Base-by-base conservation (phyloP, 2,888 invertebrate genomes). In the Isoperla grammatica region DNA sequence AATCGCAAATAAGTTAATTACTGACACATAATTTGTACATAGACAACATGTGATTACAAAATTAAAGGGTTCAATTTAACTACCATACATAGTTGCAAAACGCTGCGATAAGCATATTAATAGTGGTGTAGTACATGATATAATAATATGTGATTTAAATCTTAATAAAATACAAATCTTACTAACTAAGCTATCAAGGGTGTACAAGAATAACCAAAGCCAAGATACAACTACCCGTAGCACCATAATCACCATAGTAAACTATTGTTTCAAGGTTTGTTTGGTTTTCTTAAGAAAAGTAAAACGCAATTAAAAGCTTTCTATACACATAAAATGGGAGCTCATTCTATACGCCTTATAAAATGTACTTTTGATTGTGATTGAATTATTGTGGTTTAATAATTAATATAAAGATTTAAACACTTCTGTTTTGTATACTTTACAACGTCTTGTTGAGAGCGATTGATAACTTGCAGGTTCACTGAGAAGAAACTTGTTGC, bases 21-120 rank as follows among this genome's bases (percentile, higher is more conserved):
- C n/a, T n/a, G n/a, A n/a, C n/a, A n/a, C n/a, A n/a, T n/a, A n/a
- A n/a, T n/a, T n/a, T n/a, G n/a, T n/a, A 29, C 29, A 20, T 22
- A 22, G 23, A 29, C 50, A 19, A 19, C 13, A 42, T 29, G 29
- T 29, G 8, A 29, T 57, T 20, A 60, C n/a, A 39, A 62, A 62
- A 46, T 43, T 29, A 58, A 61, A 62, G n/a, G 57, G 57, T 29
- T 29, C 29, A 61, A 53, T 48, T 50, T 17, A 54, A 56, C 64
- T 64, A 64, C 55, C 48, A 23, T 61, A 61, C 60, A 61, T 63
- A 62, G 59, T 48, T 48, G 35, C 43, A 57, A 59, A 62, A 63
- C 49, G 61, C 60, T 61, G 63, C 60, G 46, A 61, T 15, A 65
- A 62, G 63, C 62, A 60, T 64, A 58, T 62, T 60, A 62, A 37